These are phyloP conservation scores for Erpobdella octoculata DNA, from an alignment of 2,888 invertebrate genomes.

Conservation along the genomic window DNA sequence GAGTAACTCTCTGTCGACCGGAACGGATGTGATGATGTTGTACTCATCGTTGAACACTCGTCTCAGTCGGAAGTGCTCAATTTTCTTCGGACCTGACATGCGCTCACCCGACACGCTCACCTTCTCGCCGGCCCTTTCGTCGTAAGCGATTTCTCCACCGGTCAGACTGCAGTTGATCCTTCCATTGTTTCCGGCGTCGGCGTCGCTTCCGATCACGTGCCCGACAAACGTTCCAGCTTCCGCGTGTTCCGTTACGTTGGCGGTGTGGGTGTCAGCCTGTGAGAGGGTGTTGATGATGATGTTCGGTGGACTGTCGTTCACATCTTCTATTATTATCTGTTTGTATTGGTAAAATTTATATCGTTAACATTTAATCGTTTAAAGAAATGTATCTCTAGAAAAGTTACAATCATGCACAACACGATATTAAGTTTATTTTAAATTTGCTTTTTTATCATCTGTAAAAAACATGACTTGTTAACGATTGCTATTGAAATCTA, in stretches of 20 bases:
- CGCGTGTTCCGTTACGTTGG: constrained; percentile 43
- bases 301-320: constrained; percentile 36
- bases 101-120: neutral
- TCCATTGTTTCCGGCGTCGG: constrained; percentile 46
- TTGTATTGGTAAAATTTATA: neutral
- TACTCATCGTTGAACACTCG: constrained; percentile 31
- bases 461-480: too few species aligned
- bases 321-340: constrained; percentile 31
- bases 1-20: constrained; percentile 42
- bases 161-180: constrained; percentile 43
- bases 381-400: too few species aligned
- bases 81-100: neutral
- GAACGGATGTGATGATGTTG: constrained; percentile 30
- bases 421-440: too few species aligned
- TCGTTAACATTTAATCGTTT: too few species aligned
- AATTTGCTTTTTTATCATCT: neutral
- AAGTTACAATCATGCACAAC: too few species aligned
- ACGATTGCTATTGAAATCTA: too few species aligned
- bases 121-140: neutral
- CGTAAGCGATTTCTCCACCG: constrained; percentile 11
- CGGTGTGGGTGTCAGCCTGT: constrained; percentile 23
- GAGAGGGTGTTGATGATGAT: constrained; percentile 34
- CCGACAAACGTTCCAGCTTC: constrained; percentile 44
- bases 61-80: constrained; percentile 34
- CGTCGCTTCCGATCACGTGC: constrained; percentile 44